These are phyloP conservation scores for Tyrannus savana DNA, from an alignment of 2,113 vertebrate genomes.

Conservation along the genomic window DNA sequence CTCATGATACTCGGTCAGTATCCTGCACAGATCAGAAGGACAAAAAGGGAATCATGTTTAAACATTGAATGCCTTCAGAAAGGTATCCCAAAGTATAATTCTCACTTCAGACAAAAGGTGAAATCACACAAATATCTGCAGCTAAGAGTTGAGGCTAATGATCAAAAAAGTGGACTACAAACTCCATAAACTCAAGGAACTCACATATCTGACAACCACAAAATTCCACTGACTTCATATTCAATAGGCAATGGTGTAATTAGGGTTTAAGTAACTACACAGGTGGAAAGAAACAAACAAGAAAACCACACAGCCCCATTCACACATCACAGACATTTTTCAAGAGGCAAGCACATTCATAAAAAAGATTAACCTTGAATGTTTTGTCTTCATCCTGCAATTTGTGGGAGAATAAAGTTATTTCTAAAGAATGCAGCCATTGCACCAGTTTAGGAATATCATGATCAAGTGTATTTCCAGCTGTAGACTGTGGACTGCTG, in stretches of 20 bases:
- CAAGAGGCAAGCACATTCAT: background rate
- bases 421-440: background rate
- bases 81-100: background rate
- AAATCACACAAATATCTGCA: background rate
- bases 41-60: background rate
- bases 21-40: background rate
- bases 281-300: background rate
- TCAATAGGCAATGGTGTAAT: background rate
- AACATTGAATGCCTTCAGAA: background rate
- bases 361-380: background rate
- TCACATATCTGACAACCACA: background rate
- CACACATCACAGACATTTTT: background rate
- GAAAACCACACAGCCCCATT: background rate
- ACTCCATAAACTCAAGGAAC: background rate
- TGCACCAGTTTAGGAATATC: background rate
- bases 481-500: background rate
- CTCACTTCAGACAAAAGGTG: background rate
- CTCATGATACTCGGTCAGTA: background rate
- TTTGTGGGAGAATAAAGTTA: background rate
- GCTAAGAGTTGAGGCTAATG: background rate
- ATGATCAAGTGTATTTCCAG: background rate
- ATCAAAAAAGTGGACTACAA: background rate
- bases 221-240: background rate
- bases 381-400: background rate
- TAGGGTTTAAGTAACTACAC: background rate